These are phyloP conservation scores for Platyrinchus mystaceus DNA, from an alignment of 2,797 vertebrate species.

Conservation along the genomic window DNA sequence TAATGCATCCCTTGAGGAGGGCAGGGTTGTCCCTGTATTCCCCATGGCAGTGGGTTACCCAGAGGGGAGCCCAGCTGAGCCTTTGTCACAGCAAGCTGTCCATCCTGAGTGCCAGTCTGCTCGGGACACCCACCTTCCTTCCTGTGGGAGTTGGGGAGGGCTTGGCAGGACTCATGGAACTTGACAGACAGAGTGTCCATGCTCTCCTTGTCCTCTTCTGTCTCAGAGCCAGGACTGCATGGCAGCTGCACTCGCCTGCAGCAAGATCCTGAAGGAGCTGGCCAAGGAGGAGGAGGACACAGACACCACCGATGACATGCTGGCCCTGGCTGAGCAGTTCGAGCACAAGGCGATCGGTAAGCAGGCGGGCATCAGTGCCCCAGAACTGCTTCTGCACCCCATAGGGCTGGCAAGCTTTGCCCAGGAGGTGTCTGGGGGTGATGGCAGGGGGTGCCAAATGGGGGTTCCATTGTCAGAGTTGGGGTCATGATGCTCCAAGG, in stretches of 20 bases:
- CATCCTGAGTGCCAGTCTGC: neutral
- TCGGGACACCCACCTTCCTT: neutral
- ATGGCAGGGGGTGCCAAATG: neutral
- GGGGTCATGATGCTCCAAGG: accelerated
- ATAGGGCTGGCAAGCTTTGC: neutral
- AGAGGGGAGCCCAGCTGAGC: neutral
- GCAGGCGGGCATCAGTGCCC: neutral
- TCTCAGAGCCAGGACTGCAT: slow-evolving; percentile 88
- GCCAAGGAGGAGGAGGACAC: slow-evolving; percentile 82
- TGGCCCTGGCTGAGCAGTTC: slow-evolving; percentile 79
- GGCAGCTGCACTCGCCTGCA: slow-evolving; percentile 87
- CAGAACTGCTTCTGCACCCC: too few species aligned
- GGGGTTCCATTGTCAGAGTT: accelerated
- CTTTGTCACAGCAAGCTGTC: neutral
- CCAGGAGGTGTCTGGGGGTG: neutral
- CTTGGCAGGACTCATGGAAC: too few species aligned
- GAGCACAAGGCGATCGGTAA: slow-evolving; percentile 90
- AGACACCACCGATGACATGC: slow-evolving; percentile 84
- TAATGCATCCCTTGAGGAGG: neutral
- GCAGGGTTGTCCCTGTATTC: neutral
- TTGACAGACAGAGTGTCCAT: neutral
- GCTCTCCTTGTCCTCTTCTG: neutral
- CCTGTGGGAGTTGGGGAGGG: accelerated
- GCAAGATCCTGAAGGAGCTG: slow-evolving; percentile 91
- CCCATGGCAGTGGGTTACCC: neutral